Conservation (phyloP, 1,140 invertebrate genomes). For the Hypsibius dujardini region DNA sequence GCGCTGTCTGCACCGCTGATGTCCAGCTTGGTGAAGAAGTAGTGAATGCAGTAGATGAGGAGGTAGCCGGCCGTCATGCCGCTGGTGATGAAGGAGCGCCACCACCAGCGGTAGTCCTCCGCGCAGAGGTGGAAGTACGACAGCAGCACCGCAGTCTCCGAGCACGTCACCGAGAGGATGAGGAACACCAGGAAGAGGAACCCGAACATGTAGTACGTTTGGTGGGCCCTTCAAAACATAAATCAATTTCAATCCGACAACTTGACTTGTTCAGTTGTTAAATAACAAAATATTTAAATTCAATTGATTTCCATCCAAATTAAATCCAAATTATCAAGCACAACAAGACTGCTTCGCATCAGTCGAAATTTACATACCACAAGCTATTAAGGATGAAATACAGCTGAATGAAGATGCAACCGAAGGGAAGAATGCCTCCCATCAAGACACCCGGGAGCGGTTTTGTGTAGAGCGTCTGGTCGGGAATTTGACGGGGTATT, state of each 20-base stretch:
- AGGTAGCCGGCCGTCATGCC: conserved; percentile 95
- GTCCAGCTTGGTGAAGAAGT: conserved; percentile 83
- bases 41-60: conserved; percentile 92
- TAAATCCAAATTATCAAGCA: not conserved
- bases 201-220: conserved; percentile 99
- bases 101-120: conserved; percentile 82
- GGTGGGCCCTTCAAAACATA: conserved; percentile 46
- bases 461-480: conserved; percentile 90
- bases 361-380: conserved; percentile 44
- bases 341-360: conserved; percentile 5
- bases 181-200: conserved; percentile 93
- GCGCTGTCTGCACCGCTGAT: conserved; percentile 80
- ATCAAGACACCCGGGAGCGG: conserved; percentile 68
- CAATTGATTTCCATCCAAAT: too few species aligned
- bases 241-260: too few species aligned
- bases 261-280: too few species aligned
- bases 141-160: conserved; percentile 88
- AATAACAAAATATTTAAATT: too few species aligned
- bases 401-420: conserved; percentile 96
- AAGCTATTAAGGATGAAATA: conserved; percentile 98
- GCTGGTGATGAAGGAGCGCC: conserved; percentile 79
- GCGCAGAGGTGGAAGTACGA: conserved; percentile 99
- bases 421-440: conserved; percentile 94
- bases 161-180: conserved; percentile 92
- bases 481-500: conserved; percentile 77